Base-by-base conservation (phyloP, 2,797 vertebrate genomes). In the Manis crassicaudata region DNA sequence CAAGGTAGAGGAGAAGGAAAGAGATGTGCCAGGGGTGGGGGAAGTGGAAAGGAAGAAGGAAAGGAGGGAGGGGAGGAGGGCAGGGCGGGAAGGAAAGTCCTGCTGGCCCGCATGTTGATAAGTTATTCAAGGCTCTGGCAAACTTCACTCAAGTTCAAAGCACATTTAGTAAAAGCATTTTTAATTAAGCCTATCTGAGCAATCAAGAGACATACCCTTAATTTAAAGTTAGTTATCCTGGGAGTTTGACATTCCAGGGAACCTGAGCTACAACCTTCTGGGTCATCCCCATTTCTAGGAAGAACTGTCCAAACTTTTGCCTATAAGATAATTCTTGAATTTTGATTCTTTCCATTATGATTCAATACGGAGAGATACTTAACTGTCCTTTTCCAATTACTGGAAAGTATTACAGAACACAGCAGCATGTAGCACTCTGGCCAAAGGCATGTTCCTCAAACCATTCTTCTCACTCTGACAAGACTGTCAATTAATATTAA, bases 111-210 rank as follows among this genome's bases (percentile, higher is more conserved):
- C 10, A 2, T 25, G 0, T 14, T 54, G 20, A 1, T 68, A 23
- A 9, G 17, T n/a, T 40, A 12, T 60, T 65, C 58, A 46, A 13
- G 58, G 18, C 11, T 76, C 37, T 17, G 10, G 72, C 18, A 62
- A 60, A 18, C 29, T 67, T 60, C 62, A 16, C 67, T 81, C 46
- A 46, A 72, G 35, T 62, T 92, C 65, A 58, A 72, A 94, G 50
- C 27, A 50, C 56, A 37, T 75, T 52, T 75, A 80, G 32, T n/a
- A 70, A 94, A 95, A 92, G 12, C 35, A 29, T 82, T 90, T 92
- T 75, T 52, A 73, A 32, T 92, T 43, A 60, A 9, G 35, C 52
- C 62, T 52, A 35, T 58, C 23, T 35, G 67, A 90, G 23, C 72
- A 43, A 14, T 60, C 77, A 32, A 5, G 12, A 63, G 76, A 73